Evolutionary conservation across 2,113 vertebrate species (phyloP).

Genomic region (Triplophysa tibetana): DNA sequence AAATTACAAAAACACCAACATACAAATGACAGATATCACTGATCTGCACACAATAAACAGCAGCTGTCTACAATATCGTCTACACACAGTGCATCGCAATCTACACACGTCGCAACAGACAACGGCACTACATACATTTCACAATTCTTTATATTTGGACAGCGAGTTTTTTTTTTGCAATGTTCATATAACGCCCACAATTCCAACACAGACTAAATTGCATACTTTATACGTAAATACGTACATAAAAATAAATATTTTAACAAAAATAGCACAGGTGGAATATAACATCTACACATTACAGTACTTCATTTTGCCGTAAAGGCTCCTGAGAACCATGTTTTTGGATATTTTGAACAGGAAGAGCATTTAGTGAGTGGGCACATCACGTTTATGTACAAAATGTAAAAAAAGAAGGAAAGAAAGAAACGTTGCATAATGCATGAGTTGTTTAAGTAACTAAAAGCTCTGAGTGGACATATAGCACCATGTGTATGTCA

Average conservation of each 20-base stretch:
- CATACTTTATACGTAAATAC: constrained; percentile 48
- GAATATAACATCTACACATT: constrained; percentile 55
- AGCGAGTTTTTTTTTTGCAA: constrained; percentile 39
- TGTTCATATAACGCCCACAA: constrained; percentile 1
- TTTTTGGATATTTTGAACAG: constrained; percentile 44
- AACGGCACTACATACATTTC: constrained; percentile 24
- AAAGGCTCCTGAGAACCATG: constrained; percentile 53
- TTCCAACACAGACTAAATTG: constrained; percentile 28
- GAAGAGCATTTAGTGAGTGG: constrained; percentile 44
- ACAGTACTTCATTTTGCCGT: constrained; percentile 54
- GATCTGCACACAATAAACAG: constrained; percentile 44
- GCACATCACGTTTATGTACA: constrained; percentile 40
- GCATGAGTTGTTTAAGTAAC: constrained; percentile 40
- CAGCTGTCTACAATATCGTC: constrained; percentile 39
- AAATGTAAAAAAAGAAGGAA: constrained; percentile 36
- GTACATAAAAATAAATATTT: constrained; percentile 54
- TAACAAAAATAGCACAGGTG: constrained; percentile 59
- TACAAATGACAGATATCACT: constrained; percentile 42
- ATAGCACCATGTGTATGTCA: constrained; percentile 54
- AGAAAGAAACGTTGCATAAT: constrained; percentile 49
- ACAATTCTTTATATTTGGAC: constrained; percentile 23
- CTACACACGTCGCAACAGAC: constrained; percentile 39
- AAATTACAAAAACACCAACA: constrained; percentile 50
- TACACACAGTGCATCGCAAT: constrained; percentile 47
- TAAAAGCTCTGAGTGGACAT: constrained; percentile 50